Evolutionary conservation across 2,888 invertebrate genomes (phyloP).

Genomic region (Anthophora plumipes): DNA sequence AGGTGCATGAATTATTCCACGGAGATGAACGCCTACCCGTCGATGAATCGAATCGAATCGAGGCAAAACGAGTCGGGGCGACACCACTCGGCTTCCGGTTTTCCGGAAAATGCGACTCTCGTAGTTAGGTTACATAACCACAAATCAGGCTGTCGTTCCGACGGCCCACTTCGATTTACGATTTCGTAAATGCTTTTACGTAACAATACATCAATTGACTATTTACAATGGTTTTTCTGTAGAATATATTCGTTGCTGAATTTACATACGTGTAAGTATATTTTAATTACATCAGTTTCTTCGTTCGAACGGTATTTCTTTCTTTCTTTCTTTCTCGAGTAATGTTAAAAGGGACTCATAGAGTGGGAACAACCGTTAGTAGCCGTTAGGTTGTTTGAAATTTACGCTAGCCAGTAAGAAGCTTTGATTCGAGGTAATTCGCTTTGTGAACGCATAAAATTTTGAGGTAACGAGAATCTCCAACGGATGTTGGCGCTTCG

Average conservation of each 20-base stretch:
- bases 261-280: neutral
- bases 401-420: neutral
- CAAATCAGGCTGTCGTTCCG: neutral
- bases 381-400: neutral
- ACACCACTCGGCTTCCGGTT: slow-evolving; percentile 14
- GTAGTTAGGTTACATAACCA: slow-evolving; percentile 11
- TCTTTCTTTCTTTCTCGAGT: too few relatives aligned
- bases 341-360: neutral
- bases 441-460: neutral
- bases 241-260: neutral
- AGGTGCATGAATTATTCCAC: slow-evolving; percentile 75
- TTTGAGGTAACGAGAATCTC: neutral
- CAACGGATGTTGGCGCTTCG: slow-evolving; percentile 10
- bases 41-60: slow-evolving; percentile 45
- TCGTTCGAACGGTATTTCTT: neutral
- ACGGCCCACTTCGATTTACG: neutral
- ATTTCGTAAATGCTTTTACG: neutral
- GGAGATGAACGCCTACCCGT: slow-evolving; percentile 17
- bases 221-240: too few relatives aligned
- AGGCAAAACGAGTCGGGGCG: slow-evolving; percentile 26
- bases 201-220: too few relatives aligned
- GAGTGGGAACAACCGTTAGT: neutral
- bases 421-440: neutral
- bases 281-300: neutral
- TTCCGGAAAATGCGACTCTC: slow-evolving; percentile 19